Conservation (phyloP, 1,140 invertebrate genomes). For the Octopus sinensis region DNA sequence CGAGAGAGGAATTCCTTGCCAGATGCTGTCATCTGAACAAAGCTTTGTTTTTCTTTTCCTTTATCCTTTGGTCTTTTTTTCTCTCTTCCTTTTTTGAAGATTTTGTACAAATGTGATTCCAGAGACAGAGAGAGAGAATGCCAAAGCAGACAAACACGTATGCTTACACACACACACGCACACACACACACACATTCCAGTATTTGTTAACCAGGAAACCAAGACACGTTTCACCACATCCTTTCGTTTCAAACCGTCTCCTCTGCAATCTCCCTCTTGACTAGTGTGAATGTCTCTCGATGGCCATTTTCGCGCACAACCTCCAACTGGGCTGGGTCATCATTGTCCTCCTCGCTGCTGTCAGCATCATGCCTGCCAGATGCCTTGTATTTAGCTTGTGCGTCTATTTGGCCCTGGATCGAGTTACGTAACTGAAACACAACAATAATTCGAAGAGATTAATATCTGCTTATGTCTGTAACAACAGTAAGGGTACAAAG, state of each 20-base stretch:
- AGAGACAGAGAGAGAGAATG: too few species aligned
- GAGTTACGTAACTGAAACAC: slow-evolving; percentile 37
- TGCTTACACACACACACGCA: background rate
- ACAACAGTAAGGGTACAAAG: too few species aligned
- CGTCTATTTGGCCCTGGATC: slow-evolving; percentile 45
- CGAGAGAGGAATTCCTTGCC: too few species aligned
- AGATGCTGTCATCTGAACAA: too few species aligned
- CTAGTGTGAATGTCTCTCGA: background rate
- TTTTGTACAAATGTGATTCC: too few species aligned
- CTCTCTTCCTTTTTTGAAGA: too few species aligned
- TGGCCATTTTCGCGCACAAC: slow-evolving; percentile 17
- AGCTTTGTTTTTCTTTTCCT: too few species aligned
- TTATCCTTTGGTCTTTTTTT: too few species aligned
- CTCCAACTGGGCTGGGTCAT: slow-evolving; percentile 32
- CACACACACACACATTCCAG: background rate
- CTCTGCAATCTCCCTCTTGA: background rate
- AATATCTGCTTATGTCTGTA: background rate
- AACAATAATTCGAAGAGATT: background rate
- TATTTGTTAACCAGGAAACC: background rate
- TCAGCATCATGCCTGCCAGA: slow-evolving; percentile 16
- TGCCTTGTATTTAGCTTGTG: slow-evolving; percentile 29
- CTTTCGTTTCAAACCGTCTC: background rate
- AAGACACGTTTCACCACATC: background rate
- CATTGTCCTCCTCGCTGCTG: slow-evolving; percentile 27
- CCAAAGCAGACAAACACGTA: background rate